Evolutionary conservation across 2,113 vertebrate genomes (phyloP).

Genomic region (Ctenomys sociabilis): DNA sequence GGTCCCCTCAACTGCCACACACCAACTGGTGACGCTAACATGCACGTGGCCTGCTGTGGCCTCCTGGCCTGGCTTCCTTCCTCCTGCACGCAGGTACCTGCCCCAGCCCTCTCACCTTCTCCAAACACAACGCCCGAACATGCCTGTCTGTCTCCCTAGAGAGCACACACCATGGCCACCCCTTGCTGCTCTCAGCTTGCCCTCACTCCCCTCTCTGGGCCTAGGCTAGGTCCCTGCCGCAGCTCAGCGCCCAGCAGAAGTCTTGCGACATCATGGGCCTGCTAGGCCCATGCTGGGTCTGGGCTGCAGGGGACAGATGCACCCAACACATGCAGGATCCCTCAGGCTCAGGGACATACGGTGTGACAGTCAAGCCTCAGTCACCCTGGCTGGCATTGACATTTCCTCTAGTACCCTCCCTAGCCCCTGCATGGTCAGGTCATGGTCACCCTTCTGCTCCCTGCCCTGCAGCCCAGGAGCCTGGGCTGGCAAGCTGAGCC

Average conservation of each 20-base stretch:
- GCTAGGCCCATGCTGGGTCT: neutral
- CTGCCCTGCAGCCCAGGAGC: constrained; percentile 62
- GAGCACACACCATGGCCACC: neutral
- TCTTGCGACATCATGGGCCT: accelerated
- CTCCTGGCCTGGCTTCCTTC: neutral
- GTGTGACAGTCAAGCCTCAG: neutral
- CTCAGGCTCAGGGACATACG: neutral
- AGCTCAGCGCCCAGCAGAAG: neutral
- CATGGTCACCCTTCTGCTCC: constrained; percentile 33
- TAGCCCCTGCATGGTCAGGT: neutral
- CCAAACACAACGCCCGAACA: neutral
- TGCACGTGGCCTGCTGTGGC: accelerated
- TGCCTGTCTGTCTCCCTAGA: neutral
- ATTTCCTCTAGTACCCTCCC: neutral
- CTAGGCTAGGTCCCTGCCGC: neutral
- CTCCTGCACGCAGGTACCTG: neutral
- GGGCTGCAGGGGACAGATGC: neutral
- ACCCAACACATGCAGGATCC: neutral
- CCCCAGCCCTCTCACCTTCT: neutral
- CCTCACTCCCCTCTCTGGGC: neutral
- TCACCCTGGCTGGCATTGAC: neutral
- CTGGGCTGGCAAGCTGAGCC: constrained; percentile 70
- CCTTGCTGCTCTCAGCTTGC: neutral
- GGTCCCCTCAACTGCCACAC: accelerated
- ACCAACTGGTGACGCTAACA: accelerated